Conservation (phyloP, 2,797 vertebrate species). For the Ctenopoma multispine region DNA sequence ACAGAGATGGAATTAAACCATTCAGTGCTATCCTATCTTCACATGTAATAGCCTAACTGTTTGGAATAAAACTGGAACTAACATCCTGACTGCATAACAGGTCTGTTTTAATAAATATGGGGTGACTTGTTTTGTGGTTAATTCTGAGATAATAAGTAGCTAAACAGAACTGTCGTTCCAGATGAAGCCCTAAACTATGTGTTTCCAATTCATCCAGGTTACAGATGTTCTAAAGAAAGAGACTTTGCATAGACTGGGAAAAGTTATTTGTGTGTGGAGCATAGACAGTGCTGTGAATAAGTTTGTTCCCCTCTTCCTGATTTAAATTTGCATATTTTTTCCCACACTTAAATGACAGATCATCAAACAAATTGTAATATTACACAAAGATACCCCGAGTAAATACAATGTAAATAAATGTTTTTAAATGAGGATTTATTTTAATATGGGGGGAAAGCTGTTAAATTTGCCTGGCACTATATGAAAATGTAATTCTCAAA, state of each 20-base stretch:
- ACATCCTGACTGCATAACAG: not conserved
- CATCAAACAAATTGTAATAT: no score
- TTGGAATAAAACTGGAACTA: slow-evolving; percentile 1
- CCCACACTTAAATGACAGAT: no score
- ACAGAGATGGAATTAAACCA: not conserved
- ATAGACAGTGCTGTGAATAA: no score
- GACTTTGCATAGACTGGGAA: not conserved
- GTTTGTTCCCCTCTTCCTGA: no score
- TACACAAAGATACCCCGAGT: no score
- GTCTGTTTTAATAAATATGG: not conserved
- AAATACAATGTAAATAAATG: no score
- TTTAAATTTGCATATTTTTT: no score
- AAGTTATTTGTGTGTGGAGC: not conserved
- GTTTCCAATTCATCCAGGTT: not conserved
- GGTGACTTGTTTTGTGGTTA: not conserved
- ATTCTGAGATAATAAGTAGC: not conserved
- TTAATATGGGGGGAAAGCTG: no score
- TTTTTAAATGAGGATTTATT: no score
- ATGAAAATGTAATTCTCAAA: no score
- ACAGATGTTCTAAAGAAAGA: not conserved
- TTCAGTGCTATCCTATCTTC: not conserved
- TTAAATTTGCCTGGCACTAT: no score
- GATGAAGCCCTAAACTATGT: not conserved
- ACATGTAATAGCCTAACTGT: not conserved
- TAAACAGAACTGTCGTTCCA: not conserved